Evolutionary conservation across 30 jellyfish, hydroid and myxozoan species (phyloP).

Genomic region (Cassiopea xamachana): DNA sequence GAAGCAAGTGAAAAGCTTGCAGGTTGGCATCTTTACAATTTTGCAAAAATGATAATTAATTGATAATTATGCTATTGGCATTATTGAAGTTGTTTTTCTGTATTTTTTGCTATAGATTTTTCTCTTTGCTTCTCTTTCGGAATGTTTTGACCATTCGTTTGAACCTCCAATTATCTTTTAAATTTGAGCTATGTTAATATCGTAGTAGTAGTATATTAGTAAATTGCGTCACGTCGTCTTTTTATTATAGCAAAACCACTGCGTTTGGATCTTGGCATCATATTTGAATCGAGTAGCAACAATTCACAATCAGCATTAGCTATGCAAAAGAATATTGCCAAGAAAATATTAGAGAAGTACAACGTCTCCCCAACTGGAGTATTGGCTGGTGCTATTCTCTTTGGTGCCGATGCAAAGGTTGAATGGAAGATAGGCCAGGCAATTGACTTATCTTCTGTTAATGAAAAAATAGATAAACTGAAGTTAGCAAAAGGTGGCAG

Average conservation of each 20-base stretch:
- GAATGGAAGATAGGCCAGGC: conserved; percentile 48
- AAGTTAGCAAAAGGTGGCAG: conserved; percentile 3
- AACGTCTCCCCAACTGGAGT: conserved; percentile 32
- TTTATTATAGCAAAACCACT: conserved; percentile 20
- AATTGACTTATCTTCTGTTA: not conserved
- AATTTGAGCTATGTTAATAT: no score
- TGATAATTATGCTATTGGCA: not conserved
- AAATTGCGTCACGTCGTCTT: not conserved
- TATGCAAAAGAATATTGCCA: conserved; percentile 28
- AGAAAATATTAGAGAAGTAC: conserved; percentile 32
- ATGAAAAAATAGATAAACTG: conserved; percentile 20
- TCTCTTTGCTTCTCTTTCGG: no score
- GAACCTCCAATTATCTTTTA: no score
- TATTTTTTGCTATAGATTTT: no score
- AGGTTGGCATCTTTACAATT: conserved; percentile 1
- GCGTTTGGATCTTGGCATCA: conserved; percentile 35
- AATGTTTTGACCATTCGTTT: no score
- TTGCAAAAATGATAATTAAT: not conserved
- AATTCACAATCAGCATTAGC: conserved; percentile 6
- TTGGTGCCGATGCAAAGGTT: conserved; percentile 34
- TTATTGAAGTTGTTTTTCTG: no score
- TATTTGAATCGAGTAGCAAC: conserved; percentile 42
- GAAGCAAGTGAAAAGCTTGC: conserved; percentile 28
- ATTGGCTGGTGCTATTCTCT: conserved; percentile 58
- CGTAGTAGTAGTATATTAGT: no score